phyloP scores from a whole-genome alignment of 2,888 invertebrate genomes.

The Kryphioiulus occultus region DNA sequence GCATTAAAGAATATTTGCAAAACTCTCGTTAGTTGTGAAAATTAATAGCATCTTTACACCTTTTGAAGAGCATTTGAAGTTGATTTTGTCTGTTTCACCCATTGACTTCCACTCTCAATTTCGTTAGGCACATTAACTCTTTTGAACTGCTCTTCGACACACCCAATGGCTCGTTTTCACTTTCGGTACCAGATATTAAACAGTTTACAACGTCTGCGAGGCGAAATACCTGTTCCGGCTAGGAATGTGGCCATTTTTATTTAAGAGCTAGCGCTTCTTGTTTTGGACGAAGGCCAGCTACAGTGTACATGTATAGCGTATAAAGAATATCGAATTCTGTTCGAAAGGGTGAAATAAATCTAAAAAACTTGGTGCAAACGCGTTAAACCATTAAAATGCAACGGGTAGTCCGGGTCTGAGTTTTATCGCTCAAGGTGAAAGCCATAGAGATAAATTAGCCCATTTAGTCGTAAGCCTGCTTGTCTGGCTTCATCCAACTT shows the following conservation, averaged over 20 bases:
- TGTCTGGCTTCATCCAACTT: conserved; percentile 26
- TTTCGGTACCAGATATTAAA: neutral
- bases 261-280: neutral
- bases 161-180: neutral
- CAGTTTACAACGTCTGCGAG: neutral
- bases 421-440: conserved; percentile 15
- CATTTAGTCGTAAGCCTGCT: neutral
- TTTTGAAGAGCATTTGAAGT: no score
- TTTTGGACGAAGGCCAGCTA: neutral
- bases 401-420: neutral
- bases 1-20: no score
- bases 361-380: neutral
- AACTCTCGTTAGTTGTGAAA: no score
- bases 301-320: no score
- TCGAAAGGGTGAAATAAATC: neutral
- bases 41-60: no score
- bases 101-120: neutral
- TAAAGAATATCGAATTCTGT: neutral
- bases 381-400: conserved; percentile 31
- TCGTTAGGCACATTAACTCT: neutral
- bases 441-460: conserved; percentile 1
- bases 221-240: neutral
- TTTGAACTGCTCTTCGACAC: neutral
- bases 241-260: conserved; percentile 7
- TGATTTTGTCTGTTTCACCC: neutral